These are phyloP conservation scores for Galemys pyrenaicus DNA, from an alignment of 2,113 vertebrate species.

Conservation along the genomic window DNA sequence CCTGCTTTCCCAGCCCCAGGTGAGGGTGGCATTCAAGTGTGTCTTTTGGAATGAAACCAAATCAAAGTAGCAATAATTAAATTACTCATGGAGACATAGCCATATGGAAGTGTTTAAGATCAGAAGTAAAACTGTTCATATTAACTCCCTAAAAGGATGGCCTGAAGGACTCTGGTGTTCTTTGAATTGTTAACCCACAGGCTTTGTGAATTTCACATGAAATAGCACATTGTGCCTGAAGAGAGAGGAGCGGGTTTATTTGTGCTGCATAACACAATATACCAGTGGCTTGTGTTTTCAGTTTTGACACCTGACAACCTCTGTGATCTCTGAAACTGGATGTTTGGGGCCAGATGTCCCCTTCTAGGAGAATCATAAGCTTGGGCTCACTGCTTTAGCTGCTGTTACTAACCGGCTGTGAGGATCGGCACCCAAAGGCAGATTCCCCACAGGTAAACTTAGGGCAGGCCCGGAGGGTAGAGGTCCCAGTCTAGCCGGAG, in stretches of 20 bases:
- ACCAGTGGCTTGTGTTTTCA: neutral
- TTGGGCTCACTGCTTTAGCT: neutral
- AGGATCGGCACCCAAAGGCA: neutral
- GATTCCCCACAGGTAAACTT: neutral
- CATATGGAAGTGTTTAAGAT: neutral
- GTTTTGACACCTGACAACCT: neutral
- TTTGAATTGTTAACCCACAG: neutral
- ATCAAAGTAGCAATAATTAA: neutral
- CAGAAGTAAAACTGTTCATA: neutral
- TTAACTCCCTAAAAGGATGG: neutral
- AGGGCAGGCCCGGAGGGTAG: neutral
- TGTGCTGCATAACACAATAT: neutral
- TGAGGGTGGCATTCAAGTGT: neutral
- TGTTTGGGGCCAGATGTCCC: neutral
- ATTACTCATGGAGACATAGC: neutral
- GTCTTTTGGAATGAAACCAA: neutral
- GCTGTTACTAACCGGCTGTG: neutral
- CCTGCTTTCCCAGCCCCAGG: neutral
- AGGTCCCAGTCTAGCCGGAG: neutral
- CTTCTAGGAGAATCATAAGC: rapidly evolving
- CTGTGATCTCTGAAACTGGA: neutral
- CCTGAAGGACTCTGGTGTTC: neutral
- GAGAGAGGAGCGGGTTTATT: neutral
- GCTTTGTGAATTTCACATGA: slow-evolving; percentile 13
- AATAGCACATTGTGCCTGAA: neutral